These are phyloP conservation scores for Campylomormyrus numenius DNA, from an alignment of 2,113 vertebrate genomes.

Conservation along the genomic window DNA sequence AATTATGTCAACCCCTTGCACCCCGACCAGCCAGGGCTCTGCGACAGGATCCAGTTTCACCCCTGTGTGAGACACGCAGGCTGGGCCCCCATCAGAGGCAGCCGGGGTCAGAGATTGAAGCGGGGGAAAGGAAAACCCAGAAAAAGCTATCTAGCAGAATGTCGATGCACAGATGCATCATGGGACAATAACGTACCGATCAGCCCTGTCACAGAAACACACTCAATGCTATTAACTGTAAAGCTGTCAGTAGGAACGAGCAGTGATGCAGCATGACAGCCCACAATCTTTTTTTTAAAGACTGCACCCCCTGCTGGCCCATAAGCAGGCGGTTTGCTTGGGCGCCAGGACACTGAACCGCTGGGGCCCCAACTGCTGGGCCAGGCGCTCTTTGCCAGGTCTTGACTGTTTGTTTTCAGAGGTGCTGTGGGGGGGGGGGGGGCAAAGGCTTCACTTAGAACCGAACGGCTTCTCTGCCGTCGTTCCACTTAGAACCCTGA, in stretches of 20 bases:
- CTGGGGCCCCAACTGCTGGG: not conserved
- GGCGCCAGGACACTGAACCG: not conserved
- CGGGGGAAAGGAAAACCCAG: conserved; percentile 9
- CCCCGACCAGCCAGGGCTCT: not conserved
- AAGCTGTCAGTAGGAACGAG: not conserved
- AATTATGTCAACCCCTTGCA: not conserved
- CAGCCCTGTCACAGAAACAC: not conserved
- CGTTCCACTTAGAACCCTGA: not conserved
- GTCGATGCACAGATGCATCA: not conserved
- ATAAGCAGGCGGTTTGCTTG: not conserved
- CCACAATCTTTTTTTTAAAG: not conserved
- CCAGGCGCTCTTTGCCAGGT: not conserved
- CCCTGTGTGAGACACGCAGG: not conserved
- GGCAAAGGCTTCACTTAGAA: not conserved
- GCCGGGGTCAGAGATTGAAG: not conserved
- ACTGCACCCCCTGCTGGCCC: not conserved
- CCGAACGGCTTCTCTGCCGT: not conserved
- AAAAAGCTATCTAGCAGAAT: not conserved
- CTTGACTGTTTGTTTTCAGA: conserved; percentile 2
- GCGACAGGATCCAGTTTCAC: not conserved
- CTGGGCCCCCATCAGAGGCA: not conserved
- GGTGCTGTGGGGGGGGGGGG: not conserved
- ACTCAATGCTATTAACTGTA: not conserved
- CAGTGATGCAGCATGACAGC: not conserved
- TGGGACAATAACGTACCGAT: not conserved